Conservation (phyloP, 2,113 vertebrate genomes). For the Toxotes jaculatrix region DNA sequence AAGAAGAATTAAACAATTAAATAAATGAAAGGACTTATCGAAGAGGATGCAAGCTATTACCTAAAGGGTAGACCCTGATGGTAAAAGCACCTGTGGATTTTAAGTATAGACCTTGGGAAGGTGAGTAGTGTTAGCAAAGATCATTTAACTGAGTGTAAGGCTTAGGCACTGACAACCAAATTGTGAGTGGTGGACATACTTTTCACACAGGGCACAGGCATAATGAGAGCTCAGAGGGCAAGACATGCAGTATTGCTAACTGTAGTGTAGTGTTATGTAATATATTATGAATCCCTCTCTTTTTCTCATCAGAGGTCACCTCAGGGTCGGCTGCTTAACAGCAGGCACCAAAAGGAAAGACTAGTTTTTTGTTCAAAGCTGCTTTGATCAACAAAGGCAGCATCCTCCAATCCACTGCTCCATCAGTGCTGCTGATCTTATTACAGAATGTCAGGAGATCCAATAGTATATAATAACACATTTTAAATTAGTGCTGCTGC, state of each 20-base stretch:
- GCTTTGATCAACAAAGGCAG: background rate
- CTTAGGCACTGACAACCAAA: background rate
- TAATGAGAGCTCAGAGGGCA: background rate
- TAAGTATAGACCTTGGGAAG: background rate
- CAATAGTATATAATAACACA: background rate
- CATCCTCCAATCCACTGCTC: background rate
- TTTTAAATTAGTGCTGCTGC: constrained; percentile 14
- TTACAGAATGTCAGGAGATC: constrained; percentile 24
- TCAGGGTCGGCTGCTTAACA: constrained; percentile 5
- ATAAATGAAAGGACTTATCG: background rate
- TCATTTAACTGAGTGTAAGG: background rate
- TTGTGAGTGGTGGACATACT: background rate
- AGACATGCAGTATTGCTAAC: background rate
- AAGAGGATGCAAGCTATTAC: background rate
- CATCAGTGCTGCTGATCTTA: background rate
- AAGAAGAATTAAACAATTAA: background rate
- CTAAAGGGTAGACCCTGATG: background rate
- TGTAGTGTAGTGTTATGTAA: background rate
- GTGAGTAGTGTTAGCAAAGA: background rate
- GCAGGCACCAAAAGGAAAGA: background rate
- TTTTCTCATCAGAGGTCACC: background rate
- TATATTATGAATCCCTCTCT: background rate
- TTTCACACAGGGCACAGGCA: background rate
- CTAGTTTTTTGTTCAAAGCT: background rate
- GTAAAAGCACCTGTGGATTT: background rate